Conservation (phyloP, 2,888 invertebrate genomes). For the Pristionchus maxplancki region DNA sequence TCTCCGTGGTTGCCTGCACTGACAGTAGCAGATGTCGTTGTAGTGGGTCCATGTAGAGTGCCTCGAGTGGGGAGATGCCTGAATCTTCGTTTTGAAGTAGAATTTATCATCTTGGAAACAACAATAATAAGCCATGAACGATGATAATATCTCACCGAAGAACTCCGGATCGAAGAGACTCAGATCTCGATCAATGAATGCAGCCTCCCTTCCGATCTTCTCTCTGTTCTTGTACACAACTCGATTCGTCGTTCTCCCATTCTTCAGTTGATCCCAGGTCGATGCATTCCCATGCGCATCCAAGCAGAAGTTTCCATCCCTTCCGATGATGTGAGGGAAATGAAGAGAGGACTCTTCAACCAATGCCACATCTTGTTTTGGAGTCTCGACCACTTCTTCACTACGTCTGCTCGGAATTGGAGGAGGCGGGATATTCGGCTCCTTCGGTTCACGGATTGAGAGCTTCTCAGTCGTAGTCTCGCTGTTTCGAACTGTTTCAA, state of each 20-base stretch:
- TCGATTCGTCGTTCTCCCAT: constrained; percentile 13
- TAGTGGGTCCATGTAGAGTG: constrained; percentile 89
- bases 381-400: too few species aligned
- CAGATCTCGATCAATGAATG: constrained; percentile 57
- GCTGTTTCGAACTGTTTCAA: not conserved
- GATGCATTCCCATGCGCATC: constrained; percentile 41
- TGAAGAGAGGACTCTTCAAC: not conserved
- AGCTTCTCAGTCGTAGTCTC: not conserved
- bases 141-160: constrained; percentile 65
- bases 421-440: not conserved
- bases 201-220: constrained; percentile 15
- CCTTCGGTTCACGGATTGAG: not conserved
- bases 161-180: constrained; percentile 77
- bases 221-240: constrained; percentile 2
- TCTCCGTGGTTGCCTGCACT: constrained; percentile 80
- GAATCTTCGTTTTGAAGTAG: not conserved
- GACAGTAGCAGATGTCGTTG: constrained; percentile 78
- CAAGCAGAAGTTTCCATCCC: constrained; percentile 54
- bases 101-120: too few species aligned
- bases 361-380: not conserved
- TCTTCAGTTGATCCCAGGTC: constrained; percentile 53
- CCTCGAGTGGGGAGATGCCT: constrained; percentile 76
- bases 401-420: not conserved
- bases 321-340: constrained; percentile 52
- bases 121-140: too few species aligned